Evolutionary conservation across 2,113 vertebrate species (phyloP).

Genomic region (Actinemys pallida): DNA sequence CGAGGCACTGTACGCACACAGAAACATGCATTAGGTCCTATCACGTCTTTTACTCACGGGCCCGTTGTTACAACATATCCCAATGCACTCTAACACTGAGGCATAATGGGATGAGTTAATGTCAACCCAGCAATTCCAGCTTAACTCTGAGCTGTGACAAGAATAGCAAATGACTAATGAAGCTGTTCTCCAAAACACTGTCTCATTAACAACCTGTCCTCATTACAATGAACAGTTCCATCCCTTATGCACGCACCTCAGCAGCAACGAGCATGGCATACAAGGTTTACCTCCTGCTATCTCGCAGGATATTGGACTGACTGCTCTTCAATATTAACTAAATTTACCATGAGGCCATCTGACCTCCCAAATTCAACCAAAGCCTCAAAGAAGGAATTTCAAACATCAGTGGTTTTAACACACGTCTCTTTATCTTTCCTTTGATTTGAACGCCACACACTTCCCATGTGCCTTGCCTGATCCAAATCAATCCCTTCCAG

Average conservation of each 20-base stretch:
- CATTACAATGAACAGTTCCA: slow-evolving; percentile 52
- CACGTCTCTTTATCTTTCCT: not conserved
- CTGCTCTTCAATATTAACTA: not conserved
- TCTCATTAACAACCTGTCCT: slow-evolving; percentile 57
- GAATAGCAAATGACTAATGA: slow-evolving; percentile 63
- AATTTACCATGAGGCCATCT: not conserved
- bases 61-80: fast-evolving
- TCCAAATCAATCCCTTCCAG: not conserved
- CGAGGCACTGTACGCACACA: not conserved
- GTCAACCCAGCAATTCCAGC: not conserved
- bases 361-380: not conserved
- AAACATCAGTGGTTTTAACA: fast-evolving
- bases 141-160: slow-evolving; percentile 38
- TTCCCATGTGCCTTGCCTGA: fast-evolving
- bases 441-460: fast-evolving
- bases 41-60: not conserved
- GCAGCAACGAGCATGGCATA: slow-evolving; percentile 24
- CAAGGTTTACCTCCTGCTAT: not conserved
- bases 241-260: slow-evolving; percentile 6
- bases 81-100: fast-evolving
- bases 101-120: not conserved
- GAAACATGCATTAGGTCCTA: not conserved
- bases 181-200: slow-evolving; percentile 35
- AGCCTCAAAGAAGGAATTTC: not conserved
- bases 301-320: not conserved